These are phyloP conservation scores for Cybosia mesomella DNA, from an alignment of 2,888 invertebrate species.

Conservation along the genomic window DNA sequence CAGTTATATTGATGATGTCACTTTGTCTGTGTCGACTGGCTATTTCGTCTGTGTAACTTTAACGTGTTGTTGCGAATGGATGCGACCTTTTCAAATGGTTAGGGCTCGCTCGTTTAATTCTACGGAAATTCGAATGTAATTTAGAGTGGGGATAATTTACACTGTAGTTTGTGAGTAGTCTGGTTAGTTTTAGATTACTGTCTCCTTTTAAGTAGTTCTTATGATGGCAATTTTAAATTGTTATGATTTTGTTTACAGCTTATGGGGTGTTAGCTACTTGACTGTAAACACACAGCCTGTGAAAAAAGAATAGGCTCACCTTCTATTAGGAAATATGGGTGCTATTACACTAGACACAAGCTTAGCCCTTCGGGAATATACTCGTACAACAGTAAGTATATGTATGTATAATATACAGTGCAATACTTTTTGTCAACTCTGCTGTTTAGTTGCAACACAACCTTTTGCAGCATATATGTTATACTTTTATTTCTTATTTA, in stretches of 20 bases:
- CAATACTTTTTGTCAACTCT: too few species aligned
- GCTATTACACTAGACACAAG: too few species aligned
- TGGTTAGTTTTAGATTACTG: conserved; percentile 37
- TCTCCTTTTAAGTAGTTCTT: conserved; percentile 36
- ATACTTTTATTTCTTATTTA: too few species aligned
- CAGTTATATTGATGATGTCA: conserved; percentile 77
- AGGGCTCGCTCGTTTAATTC: conserved; percentile 66
- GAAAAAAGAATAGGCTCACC: not conserved
- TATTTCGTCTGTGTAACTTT: conserved; percentile 72
- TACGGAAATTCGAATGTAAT: conserved; percentile 66
- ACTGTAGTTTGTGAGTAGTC: conserved; percentile 50
- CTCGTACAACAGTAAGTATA: too few species aligned
- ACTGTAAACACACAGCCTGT: not conserved
- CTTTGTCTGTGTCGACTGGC: conserved; percentile 78
- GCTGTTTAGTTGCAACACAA: too few species aligned
- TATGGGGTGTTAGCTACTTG: not conserved
- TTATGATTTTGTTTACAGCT: not conserved
- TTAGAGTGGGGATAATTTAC: conserved; percentile 55
- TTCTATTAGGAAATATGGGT: too few species aligned
- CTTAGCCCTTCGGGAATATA: too few species aligned
- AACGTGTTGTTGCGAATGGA: conserved; percentile 66
- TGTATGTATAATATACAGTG: too few species aligned
- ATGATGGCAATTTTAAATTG: not conserved
- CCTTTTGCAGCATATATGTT: too few species aligned
- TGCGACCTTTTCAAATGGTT: conserved; percentile 63